These are phyloP conservation scores for Loripinus fragilis DNA, from an alignment of 2,888 invertebrate species.

Conservation along the genomic window DNA sequence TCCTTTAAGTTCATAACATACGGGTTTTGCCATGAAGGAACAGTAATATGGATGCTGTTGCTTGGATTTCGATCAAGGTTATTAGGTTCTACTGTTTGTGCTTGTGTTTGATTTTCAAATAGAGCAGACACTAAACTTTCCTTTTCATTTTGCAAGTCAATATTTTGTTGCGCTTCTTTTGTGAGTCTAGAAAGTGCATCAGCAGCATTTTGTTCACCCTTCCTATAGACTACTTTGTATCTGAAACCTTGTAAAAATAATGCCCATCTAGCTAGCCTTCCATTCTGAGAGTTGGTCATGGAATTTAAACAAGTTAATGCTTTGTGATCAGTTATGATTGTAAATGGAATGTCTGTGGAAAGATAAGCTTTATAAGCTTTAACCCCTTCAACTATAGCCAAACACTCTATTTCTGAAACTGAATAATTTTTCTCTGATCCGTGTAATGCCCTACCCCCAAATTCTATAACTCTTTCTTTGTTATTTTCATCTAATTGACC, in stretches of 20 bases:
- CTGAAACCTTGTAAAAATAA: conserved; percentile 34
- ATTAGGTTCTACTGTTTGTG: too few species aligned
- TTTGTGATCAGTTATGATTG: too few species aligned
- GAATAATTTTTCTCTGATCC: conserved; percentile 36
- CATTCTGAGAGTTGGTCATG: conserved; percentile 29
- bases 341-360: too few species aligned
- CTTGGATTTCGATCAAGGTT: neutral
- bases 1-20: neutral
- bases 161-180: too few species aligned
- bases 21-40: neutral
- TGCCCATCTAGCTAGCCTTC: conserved; percentile 48
- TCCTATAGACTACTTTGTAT: too few species aligned
- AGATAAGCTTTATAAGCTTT: conserved; percentile 26
- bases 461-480: conserved; percentile 53
- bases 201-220: too few species aligned
- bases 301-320: neutral
- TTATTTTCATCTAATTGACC: conserved; percentile 49
- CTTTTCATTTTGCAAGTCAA: too few species aligned
- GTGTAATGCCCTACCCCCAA: too few species aligned
- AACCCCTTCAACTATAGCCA: conserved; percentile 25
- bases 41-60: neutral
- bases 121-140: too few species aligned
- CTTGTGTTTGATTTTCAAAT: too few species aligned
- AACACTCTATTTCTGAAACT: conserved; percentile 22
- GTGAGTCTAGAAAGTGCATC: too few species aligned